Evolutionary conservation across 1,140 invertebrate species (phyloP).

Genomic region (Drosophila watanabei): DNA sequence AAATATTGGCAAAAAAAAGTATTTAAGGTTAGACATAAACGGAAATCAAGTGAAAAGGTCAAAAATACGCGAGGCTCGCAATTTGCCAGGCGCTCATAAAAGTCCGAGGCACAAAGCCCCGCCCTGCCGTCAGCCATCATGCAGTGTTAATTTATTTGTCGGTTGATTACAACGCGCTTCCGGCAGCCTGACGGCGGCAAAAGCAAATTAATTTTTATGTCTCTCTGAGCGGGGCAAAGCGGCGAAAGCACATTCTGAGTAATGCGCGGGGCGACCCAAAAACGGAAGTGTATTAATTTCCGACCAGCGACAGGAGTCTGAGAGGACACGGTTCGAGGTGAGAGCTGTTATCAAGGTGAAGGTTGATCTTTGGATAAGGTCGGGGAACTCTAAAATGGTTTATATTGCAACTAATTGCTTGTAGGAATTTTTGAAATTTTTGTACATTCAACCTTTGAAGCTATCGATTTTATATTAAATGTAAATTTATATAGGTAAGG

Average conservation of each 20-base stretch:
- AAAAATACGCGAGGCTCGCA: slow-evolving; percentile 61
- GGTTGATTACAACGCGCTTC: slow-evolving; percentile 79
- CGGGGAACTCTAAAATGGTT: neutral
- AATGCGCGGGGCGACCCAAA: slow-evolving; percentile 62
- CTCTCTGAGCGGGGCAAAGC: slow-evolving; percentile 45
- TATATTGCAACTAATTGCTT: neutral
- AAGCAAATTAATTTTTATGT: slow-evolving; percentile 83
- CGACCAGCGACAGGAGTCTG: slow-evolving; percentile 43
- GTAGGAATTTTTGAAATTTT: neutral
- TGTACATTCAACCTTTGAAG: neutral
- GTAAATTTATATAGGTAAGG: neutral
- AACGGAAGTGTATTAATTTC: slow-evolving; percentile 81
- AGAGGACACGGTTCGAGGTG: neutral
- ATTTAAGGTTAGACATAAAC: slow-evolving; percentile 62
- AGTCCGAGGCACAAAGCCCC: slow-evolving; percentile 29
- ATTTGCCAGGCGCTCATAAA: slow-evolving; percentile 66
- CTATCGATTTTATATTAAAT: neutral
- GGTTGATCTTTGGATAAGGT: slow-evolving; percentile 7
- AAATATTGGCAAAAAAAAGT: slow-evolving; percentile 33
- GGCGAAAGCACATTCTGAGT: slow-evolving; percentile 66
- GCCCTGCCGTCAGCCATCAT: slow-evolving; percentile 10
- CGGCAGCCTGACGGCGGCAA: slow-evolving; percentile 70
- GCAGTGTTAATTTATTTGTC: slow-evolving; percentile 81
- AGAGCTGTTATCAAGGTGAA: slow-evolving; percentile 23
- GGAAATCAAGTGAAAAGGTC: slow-evolving; percentile 80